These are phyloP conservation scores for Microcebus ravelobensis DNA, from an alignment of 2,113 vertebrate species.

Conservation along the genomic window DNA sequence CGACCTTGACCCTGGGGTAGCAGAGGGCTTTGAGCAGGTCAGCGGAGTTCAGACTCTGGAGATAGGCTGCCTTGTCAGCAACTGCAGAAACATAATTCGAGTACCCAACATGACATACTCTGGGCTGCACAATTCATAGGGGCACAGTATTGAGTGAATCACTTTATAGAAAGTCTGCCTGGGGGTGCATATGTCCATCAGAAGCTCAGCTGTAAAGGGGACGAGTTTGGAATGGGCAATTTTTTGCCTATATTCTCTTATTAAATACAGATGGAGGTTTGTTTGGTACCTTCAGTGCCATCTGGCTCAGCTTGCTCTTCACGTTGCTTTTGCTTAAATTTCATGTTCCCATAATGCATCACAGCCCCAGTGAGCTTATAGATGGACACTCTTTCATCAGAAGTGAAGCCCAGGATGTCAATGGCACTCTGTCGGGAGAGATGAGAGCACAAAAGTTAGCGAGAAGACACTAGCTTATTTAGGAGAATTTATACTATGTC, in stretches of 20 bases:
- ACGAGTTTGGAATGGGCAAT: background rate
- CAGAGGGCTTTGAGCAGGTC: slow-evolving; percentile 92
- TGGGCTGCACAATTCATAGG: background rate
- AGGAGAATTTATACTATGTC: background rate
- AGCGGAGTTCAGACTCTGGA: slow-evolving; percentile 91
- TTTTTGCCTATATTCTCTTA: background rate
- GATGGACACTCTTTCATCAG: slow-evolving; percentile 87
- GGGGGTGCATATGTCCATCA: background rate
- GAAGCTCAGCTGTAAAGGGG: background rate
- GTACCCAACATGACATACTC: background rate
- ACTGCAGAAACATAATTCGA: slow-evolving; percentile 79
- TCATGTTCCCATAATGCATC: slow-evolving; percentile 92
- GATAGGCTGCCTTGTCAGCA: slow-evolving; percentile 90
- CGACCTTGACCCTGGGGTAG: slow-evolving; percentile 92
- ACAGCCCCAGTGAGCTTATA: slow-evolving; percentile 90
- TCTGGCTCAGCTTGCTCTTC: slow-evolving; percentile 92
- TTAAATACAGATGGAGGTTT: background rate
- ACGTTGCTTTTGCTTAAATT: slow-evolving; percentile 93
- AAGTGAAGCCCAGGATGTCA: slow-evolving; percentile 87
- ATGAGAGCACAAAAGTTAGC: background rate
- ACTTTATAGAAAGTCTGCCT: background rate
- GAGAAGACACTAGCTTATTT: background rate
- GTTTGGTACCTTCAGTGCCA: slow-evolving; percentile 91
- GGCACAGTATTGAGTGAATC: background rate
- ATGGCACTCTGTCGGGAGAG: slow-evolving; percentile 86